phyloP scores from a whole-genome alignment of 2,888 invertebrate genomes.

The Heteropelma amictum region DNA sequence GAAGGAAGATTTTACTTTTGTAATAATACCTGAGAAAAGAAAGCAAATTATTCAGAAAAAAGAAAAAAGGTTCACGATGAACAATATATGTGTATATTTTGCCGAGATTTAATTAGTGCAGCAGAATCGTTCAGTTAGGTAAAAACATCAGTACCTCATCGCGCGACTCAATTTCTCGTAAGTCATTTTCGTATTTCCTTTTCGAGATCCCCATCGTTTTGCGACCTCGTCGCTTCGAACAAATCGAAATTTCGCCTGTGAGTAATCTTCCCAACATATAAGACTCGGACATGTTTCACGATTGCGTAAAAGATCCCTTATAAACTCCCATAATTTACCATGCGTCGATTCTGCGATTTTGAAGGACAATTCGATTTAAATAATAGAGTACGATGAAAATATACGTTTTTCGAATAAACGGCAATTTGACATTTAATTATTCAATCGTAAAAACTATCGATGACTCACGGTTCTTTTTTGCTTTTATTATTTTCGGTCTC shows the following conservation, averaged over 20 bases:
- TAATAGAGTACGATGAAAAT: not conserved
- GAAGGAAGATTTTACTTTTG: conserved; percentile 85
- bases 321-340: conserved; percentile 88
- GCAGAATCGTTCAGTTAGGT: not conserved
- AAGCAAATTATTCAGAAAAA: conserved; percentile 31
- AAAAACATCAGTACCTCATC: conserved; percentile 82
- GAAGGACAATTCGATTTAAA: no score
- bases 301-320: conserved; percentile 88
- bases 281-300: conserved; percentile 88
- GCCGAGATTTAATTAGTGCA: not conserved
- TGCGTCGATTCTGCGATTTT: conserved; percentile 68
- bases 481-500: conserved; percentile 76
- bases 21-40: conserved; percentile 85
- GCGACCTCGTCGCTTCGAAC: conserved; percentile 92
- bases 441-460: conserved; percentile 3
- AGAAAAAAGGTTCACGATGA: not conserved
- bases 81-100: no score
- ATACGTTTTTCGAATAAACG: no score
- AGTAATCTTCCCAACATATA: conserved; percentile 93
- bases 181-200: conserved; percentile 93
- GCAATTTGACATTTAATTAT: not conserved
- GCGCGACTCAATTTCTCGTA: conserved; percentile 95
- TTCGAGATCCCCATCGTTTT: conserved; percentile 91
- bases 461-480: conserved; percentile 71
- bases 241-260: conserved; percentile 91